These are phyloP conservation scores for Drosophila willistoni DNA, from an alignment of 1,140 invertebrate species.

Conservation along the genomic window DNA sequence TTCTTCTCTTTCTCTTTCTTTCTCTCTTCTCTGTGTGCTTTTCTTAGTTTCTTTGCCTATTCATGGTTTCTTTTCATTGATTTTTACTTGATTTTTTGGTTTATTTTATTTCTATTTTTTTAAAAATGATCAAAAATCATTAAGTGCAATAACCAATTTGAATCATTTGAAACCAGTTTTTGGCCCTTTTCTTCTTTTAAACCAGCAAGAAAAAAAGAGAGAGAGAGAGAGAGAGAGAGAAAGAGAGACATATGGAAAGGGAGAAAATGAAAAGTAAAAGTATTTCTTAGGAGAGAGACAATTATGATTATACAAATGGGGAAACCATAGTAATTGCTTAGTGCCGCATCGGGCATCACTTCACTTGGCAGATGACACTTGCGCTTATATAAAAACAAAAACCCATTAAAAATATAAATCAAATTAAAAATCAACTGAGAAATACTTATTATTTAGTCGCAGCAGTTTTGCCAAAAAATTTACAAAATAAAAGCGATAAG, in stretches of 20 bases:
- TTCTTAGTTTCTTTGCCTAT: constrained; percentile 34
- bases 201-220: not conserved
- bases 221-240: not conserved
- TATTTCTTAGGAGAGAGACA: constrained; percentile 53
- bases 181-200: constrained; percentile 23
- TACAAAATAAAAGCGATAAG: not conserved
- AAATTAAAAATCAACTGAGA: constrained; percentile 54
- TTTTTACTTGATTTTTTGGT: constrained; percentile 15
- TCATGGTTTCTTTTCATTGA: constrained; percentile 49
- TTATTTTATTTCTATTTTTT: constrained; percentile 18
- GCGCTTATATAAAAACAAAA: constrained; percentile 51
- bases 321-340: constrained; percentile 67
- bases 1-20: constrained; percentile 16
- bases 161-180: constrained; percentile 8
- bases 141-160: constrained; percentile 59
- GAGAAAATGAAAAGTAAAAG: constrained; percentile 63
- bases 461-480: constrained; percentile 47
- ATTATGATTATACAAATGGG: constrained; percentile 53
- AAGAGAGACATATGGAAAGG: too few species aligned
- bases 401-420: constrained; percentile 73
- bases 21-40: constrained; percentile 18
- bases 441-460: constrained; percentile 40
- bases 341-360: constrained; percentile 33
- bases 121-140: constrained; percentile 57
- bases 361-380: constrained; percentile 53